Conservation (phyloP, 2,888 invertebrate genomes). For the Fragum fragum region DNA sequence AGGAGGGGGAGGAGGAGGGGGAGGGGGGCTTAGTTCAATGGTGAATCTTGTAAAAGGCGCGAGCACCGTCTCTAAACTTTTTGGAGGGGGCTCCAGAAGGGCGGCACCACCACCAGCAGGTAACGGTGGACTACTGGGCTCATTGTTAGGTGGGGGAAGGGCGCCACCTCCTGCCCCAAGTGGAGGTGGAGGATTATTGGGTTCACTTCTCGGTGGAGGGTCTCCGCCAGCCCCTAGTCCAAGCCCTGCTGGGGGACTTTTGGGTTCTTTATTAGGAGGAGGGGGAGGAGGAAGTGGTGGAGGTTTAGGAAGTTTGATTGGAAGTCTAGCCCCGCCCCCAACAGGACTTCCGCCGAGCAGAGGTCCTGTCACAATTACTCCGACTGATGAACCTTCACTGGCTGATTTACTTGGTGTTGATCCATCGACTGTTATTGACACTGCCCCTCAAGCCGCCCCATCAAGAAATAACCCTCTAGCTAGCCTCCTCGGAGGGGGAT, state of each 20-base stretch:
- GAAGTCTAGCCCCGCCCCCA: slow-evolving; percentile 42
- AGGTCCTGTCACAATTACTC: not conserved
- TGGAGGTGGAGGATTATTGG: slow-evolving; percentile 45
- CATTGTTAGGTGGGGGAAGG: not conserved
- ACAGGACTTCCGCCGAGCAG: slow-evolving; percentile 38
- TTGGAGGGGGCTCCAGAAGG: slow-evolving; percentile 16
- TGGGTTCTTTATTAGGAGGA: slow-evolving; percentile 22
- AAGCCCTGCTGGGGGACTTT: slow-evolving; percentile 24
- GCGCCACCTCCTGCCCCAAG: not conserved
- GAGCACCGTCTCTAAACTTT: slow-evolving; percentile 8
- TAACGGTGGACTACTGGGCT: not conserved
- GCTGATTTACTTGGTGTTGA: slow-evolving; percentile 66
- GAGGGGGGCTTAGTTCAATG: slow-evolving; percentile 40
- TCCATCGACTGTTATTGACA: slow-evolving; percentile 51
- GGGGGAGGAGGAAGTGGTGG: slow-evolving; percentile 19
- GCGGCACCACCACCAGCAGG: not conserved
- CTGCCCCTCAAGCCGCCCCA: slow-evolving; percentile 45
- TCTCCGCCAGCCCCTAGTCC: slow-evolving; percentile 9
- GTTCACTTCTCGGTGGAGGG: slow-evolving; percentile 36
- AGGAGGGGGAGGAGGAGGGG: slow-evolving; percentile 39
- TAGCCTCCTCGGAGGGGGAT: slow-evolving; percentile 40
- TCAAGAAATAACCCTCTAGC: slow-evolving; percentile 43
- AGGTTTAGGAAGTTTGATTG: slow-evolving; percentile 20
- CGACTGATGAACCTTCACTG: slow-evolving; percentile 51
- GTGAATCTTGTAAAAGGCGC: slow-evolving; percentile 26